phyloP scores from a whole-genome alignment of 2,113 vertebrate genomes.

The Nibea albiflora region DNA sequence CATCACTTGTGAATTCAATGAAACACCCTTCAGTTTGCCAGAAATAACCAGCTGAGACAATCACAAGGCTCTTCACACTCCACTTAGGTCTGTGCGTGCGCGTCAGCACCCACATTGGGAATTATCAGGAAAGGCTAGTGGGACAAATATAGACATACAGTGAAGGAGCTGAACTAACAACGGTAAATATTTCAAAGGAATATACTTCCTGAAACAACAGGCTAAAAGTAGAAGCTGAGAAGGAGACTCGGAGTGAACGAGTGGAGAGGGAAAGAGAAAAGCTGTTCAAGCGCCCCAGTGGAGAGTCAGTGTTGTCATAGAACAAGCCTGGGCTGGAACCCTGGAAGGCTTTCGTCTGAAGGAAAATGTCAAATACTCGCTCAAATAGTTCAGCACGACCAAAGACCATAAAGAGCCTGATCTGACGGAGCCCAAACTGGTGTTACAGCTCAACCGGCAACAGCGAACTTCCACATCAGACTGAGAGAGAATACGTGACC shows the following conservation, averaged over 20 bases:
- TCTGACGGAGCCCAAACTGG: slow-evolving; percentile 9
- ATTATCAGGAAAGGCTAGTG: slow-evolving; percentile 8
- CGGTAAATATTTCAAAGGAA: slow-evolving; percentile 49
- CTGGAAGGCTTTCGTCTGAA: slow-evolving; percentile 43
- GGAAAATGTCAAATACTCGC: slow-evolving; percentile 62
- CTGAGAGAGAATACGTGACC: neutral
- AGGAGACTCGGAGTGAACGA: neutral
- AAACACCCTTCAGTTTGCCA: neutral
- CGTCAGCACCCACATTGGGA: slow-evolving; percentile 3
- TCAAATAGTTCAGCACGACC: slow-evolving; percentile 37
- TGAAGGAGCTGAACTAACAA: slow-evolving; percentile 24
- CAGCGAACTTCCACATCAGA: neutral
- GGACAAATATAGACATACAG: slow-evolving; percentile 23
- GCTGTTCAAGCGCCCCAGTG: slow-evolving; percentile 34
- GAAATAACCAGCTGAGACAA: neutral
- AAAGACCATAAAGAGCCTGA: slow-evolving; percentile 33
- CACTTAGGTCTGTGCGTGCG: neutral
- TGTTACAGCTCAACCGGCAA: neutral
- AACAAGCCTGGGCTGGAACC: slow-evolving; percentile 27
- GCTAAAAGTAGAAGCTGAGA: slow-evolving; percentile 35
- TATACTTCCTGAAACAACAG: slow-evolving; percentile 34
- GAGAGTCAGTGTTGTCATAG: slow-evolving; percentile 31
- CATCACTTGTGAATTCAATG: neutral
- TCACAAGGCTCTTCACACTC: neutral
- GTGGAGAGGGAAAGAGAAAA: neutral